Conservation (phyloP, 2,113 vertebrate species). For the Gyps fulvus region DNA sequence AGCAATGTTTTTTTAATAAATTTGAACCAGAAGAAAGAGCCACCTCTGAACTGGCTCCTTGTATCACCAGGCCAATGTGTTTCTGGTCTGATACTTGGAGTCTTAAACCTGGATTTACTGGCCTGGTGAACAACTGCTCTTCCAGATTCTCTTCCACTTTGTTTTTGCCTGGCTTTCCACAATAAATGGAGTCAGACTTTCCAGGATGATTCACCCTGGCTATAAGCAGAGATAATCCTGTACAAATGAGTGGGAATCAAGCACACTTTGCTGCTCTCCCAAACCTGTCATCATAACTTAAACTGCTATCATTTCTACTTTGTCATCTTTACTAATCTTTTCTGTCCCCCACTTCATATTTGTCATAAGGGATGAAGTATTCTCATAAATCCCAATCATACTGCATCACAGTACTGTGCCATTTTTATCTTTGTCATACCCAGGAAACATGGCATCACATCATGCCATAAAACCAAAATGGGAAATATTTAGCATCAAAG, state of each 20-base stretch:
- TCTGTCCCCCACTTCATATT: background rate
- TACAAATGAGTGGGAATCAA: background rate
- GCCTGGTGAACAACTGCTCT: background rate
- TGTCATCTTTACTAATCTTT: background rate
- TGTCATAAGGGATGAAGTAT: background rate
- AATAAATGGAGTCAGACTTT: background rate
- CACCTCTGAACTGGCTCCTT: background rate
- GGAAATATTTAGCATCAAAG: background rate
- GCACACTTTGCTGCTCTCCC: background rate
- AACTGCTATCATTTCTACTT: background rate
- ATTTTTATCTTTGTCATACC: background rate
- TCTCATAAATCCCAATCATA: background rate
- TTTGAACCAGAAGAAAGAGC: background rate
- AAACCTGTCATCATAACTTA: background rate
- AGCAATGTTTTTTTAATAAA: background rate
- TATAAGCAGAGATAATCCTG: background rate
- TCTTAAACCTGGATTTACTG: background rate
- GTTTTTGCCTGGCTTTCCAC: background rate
- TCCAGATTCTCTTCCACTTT: background rate
- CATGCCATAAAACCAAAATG: background rate
- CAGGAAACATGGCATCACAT: background rate
- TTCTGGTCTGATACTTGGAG: background rate
- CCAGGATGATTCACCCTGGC: background rate
- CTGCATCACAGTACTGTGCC: background rate
- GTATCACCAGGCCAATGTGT: background rate